Conservation (phyloP, 2,888 invertebrate species). For the Drosophila quasianomalipes region DNA sequence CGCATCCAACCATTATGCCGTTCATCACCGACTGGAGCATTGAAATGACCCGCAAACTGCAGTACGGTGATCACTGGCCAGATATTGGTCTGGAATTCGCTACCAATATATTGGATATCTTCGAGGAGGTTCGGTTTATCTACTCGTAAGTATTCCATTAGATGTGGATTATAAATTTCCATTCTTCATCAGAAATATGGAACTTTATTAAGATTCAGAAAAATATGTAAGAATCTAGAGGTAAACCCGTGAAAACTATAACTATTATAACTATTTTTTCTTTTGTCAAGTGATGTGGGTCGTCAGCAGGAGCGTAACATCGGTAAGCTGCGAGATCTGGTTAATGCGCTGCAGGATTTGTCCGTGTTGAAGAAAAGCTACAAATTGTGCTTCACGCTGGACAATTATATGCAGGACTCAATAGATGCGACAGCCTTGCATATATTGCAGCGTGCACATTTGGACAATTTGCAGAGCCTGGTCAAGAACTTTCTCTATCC, state of each 20-base stretch:
- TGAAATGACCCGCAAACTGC: slow-evolving; percentile 82
- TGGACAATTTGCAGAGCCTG: slow-evolving; percentile 81
- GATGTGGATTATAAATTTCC: background rate
- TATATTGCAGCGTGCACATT: slow-evolving; percentile 84
- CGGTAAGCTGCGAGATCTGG: slow-evolving; percentile 79
- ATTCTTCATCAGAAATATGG: background rate
- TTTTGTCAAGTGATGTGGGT: slow-evolving; percentile 77
- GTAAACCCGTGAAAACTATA: background rate
- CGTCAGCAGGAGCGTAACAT: slow-evolving; percentile 83
- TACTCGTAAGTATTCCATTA: slow-evolving; percentile 74
- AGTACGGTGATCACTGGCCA: slow-evolving; percentile 84
- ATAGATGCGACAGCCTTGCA: slow-evolving; percentile 83
- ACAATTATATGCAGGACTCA: slow-evolving; percentile 84
- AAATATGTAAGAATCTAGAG: background rate
- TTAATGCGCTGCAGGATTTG: slow-evolving; percentile 83
- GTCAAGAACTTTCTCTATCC: slow-evolving; percentile 84
- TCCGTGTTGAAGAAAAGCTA: slow-evolving; percentile 83
- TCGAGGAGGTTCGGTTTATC: slow-evolving; percentile 83
- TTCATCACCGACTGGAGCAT: slow-evolving; percentile 84
- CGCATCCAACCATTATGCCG: slow-evolving; percentile 83
- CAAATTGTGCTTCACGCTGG: slow-evolving; percentile 83
- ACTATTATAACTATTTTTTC: background rate
- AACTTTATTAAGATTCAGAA: background rate
- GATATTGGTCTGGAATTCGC: slow-evolving; percentile 85
- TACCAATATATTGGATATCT: slow-evolving; percentile 83